Base-by-base conservation (phyloP, 2,888 invertebrate genomes). In the Pollenia angustigena region DNA sequence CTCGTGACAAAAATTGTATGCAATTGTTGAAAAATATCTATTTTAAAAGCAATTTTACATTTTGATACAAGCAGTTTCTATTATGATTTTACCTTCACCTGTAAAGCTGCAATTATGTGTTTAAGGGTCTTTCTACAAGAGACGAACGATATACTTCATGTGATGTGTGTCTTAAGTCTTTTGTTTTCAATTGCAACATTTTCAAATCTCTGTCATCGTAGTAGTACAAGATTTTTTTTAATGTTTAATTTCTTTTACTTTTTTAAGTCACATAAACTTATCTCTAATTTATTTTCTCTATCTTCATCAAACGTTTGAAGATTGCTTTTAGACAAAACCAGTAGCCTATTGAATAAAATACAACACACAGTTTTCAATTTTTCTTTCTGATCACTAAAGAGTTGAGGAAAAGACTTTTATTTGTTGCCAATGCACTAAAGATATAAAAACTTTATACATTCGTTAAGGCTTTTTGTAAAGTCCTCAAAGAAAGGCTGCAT, bases 261-360 rank as follows among this genome's bases (percentile, higher is more conserved):
- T 46, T 44, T 44, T 48, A 16, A 58, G 42, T 42, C 42, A 14
- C 50, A 69, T 60, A 80, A 56, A 54, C 52, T 52, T 23, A 3
- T 50, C 1, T 44, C 44, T 60, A 18, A 50, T 54, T 64, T 16
- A 11, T 72, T 56, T 60, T 12, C 16, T 60, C 10, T 4, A 42
- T 40, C 6, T 4, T 23, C 40, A 14, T 58, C 4, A 42, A 48
- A 48, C 10, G 14, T 60, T 64, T 11, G 10, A 46, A 2, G 14
- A 11, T 18, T 23, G 48, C 72, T 82, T 69, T 40, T 10, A 56
- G 50, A 66, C 48, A 60, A 60, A 60, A 72, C 68, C 83, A 87
- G 87, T 87, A 87, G 87, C 76, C 72, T 52, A 68, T 66, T 64
- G 23, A 14, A 79, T 54, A 71, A 71, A 68, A 72, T 18, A 62